Percentiles rank a stretch among this genome's conserved stretches.
Conservation (phyloP, 1,140 invertebrate genomes). For the Chymomyza costata region DNA sequence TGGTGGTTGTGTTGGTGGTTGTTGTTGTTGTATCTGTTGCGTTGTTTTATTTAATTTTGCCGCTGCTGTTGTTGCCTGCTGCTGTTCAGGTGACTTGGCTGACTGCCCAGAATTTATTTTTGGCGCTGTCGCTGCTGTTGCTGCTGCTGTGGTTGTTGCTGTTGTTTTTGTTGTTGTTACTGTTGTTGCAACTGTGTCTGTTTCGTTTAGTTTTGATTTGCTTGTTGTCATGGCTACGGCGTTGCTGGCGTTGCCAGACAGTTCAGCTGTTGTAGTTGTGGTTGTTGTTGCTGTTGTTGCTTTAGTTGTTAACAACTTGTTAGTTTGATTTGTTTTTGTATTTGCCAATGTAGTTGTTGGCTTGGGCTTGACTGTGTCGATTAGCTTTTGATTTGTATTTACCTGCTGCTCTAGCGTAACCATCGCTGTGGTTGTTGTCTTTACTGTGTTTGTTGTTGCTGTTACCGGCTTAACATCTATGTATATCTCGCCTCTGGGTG, state of each 20-base stretch:
- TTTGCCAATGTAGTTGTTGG: conserved; percentile 7
- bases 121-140: conserved; percentile 49
- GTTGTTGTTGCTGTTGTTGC: conserved; percentile 18
- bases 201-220: conserved; percentile 34
- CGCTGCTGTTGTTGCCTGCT: conserved; percentile 39
- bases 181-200: conserved; percentile 9
- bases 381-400: neutral
- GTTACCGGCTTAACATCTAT: neutral
- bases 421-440: neutral
- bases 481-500: no score
- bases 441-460: neutral
- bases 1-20: conserved; percentile 32
- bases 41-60: conserved; percentile 68
- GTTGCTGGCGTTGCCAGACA: conserved; percentile 43
- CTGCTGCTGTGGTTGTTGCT: conserved; percentile 29
- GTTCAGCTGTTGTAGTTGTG: conserved; percentile 3
- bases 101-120: conserved; percentile 72
- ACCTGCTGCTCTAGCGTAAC: neutral
- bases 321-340: conserved; percentile 9
- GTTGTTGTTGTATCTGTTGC: conserved; percentile 27
- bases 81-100: conserved; percentile 75
- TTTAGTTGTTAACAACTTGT: conserved; percentile 20
- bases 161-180: conserved; percentile 15
- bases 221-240: conserved; percentile 13
- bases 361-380: conserved; percentile 2